Conservation (phyloP, 2,888 invertebrate genomes). For the Heliconius erato region DNA sequence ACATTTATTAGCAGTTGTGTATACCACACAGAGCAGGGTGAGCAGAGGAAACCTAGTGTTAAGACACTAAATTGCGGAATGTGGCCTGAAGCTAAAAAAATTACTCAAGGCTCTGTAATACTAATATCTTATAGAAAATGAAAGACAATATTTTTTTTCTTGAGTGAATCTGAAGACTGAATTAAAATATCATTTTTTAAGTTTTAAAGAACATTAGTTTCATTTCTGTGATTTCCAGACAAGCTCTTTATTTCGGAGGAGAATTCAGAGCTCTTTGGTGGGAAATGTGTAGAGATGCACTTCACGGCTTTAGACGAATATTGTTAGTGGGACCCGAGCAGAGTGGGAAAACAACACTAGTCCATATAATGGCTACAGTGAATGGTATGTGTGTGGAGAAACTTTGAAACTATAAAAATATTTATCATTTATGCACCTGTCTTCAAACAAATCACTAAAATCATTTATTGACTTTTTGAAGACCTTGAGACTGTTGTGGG, state of each 20-base stretch:
- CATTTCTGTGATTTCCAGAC: conserved; percentile 55
- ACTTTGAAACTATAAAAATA: not conserved
- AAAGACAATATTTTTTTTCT: too few relatives aligned
- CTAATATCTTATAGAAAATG: too few relatives aligned
- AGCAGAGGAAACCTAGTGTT: too few relatives aligned
- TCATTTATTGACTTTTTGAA: too few relatives aligned
- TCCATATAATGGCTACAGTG: conserved; percentile 65
- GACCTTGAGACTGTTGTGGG: too few relatives aligned
- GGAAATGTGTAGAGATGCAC: conserved; percentile 65
- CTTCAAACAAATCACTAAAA: too few relatives aligned
- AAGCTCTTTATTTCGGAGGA: conserved; percentile 61
- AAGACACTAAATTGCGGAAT: too few relatives aligned
- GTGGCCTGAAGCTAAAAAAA: not conserved
- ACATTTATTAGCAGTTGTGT: too few relatives aligned
- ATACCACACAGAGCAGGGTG: too few relatives aligned
- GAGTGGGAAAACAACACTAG: conserved; percentile 67
- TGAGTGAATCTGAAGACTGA: too few relatives aligned
- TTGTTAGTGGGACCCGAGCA: conserved; percentile 67
- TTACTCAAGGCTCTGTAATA: not conserved
- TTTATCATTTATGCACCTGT: not conserved
- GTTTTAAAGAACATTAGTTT: not conserved
- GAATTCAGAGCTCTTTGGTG: conserved; percentile 72
- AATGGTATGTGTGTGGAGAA: conserved; percentile 59
- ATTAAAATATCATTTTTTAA: not conserved
- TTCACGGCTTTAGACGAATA: conserved; percentile 61